Percentiles rank a stretch among this genome's conserved stretches.
phyloP scores from a whole-genome alignment of 2,888 invertebrate genomes.

The Molanna angustata region DNA sequence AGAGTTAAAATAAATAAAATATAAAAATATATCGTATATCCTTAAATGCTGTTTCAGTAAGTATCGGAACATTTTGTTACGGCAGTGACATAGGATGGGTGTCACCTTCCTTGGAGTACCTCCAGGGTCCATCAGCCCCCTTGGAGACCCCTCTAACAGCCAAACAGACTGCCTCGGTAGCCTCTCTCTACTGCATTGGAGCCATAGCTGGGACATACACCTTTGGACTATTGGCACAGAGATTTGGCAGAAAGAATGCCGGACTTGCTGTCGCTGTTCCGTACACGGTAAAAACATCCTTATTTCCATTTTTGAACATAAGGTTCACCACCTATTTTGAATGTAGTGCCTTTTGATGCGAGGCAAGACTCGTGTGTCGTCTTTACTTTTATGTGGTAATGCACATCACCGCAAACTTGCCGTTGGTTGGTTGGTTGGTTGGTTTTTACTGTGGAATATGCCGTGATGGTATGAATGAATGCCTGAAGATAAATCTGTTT shows the following conservation, averaged over 20 bases:
- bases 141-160: conserved; percentile 50
- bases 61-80: conserved; percentile 54
- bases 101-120: conserved; percentile 55
- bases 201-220: conserved; percentile 55
- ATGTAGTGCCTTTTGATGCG: not conserved
- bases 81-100: conserved; percentile 59
- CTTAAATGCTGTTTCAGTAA: conserved; percentile 46
- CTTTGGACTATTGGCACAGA: conserved; percentile 54
- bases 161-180: conserved; percentile 56
- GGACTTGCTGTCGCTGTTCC: conserved; percentile 55
- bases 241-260: conserved; percentile 54
- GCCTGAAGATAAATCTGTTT: too few relatives aligned
- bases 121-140: conserved; percentile 48
- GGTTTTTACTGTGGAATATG: too few relatives aligned
- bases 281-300: conserved; percentile 46
- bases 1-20: too few relatives aligned
- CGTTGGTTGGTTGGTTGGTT: too few relatives aligned
- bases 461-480: too few relatives aligned
- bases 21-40: too few relatives aligned
- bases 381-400: too few relatives aligned
- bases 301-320: not conserved
- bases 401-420: too few relatives aligned
- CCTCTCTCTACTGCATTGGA: conserved; percentile 55
- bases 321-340: too few relatives aligned
- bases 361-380: too few relatives aligned